Evolutionary conservation across 2,113 vertebrate species (phyloP).

Genomic region (Hemichromis elongatus): DNA sequence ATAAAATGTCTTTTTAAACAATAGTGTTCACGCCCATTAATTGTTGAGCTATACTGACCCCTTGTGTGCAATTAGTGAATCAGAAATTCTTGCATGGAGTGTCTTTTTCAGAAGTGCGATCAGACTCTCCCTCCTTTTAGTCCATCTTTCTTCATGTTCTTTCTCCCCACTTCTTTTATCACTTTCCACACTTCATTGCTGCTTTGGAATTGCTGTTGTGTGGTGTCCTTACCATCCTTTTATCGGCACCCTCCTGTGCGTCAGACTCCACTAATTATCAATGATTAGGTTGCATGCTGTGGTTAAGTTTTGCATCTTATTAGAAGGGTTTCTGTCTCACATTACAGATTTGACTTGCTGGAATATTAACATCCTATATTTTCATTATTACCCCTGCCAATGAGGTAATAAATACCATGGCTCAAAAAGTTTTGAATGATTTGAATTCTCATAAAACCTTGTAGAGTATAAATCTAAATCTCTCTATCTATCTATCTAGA

Average conservation of each 20-base stretch:
- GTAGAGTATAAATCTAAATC: too few relatives aligned
- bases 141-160: background rate
- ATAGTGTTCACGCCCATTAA: background rate
- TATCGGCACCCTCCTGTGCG: too few relatives aligned
- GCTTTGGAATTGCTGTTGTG: background rate
- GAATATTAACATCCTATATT: background rate
- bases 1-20: background rate
- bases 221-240: background rate
- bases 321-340: fast-evolving
- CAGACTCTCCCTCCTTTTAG: background rate
- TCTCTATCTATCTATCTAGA: too few relatives aligned
- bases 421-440: fast-evolving
- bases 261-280: background rate
- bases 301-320: background rate
- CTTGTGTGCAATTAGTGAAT: conserved; percentile 32
- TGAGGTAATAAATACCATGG: background rate
- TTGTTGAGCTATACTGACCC: conserved; percentile 28
- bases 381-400: background rate
- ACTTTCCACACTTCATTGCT: background rate
- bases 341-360: background rate
- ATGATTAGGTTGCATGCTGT: background rate
- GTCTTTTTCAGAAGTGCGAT: background rate
- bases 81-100: background rate
- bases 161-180: background rate
- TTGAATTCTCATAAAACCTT: background rate